These are phyloP conservation scores for Anthonomus grandis DNA, from an alignment of 1,140 invertebrate genomes.

Conservation along the genomic window DNA sequence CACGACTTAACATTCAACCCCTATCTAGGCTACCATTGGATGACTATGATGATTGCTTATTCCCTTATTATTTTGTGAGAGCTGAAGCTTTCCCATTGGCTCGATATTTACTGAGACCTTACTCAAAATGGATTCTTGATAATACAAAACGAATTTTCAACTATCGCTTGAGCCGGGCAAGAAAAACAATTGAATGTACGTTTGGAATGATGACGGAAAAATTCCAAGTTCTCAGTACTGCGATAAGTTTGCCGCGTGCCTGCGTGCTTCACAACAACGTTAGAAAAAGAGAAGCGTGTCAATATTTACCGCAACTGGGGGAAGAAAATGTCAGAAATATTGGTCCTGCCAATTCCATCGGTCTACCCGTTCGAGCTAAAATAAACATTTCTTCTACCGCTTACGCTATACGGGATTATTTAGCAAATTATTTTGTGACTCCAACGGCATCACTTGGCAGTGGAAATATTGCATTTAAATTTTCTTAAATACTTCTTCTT, in stretches of 20 bases:
- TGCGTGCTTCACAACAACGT: conserved; percentile 13
- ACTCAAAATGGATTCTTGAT: conserved; percentile 29
- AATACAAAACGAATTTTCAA: conserved; percentile 40
- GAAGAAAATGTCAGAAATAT: conserved; percentile 9
- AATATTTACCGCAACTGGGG: conserved; percentile 1
- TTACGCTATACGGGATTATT: conserved; percentile 18
- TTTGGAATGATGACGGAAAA: conserved; percentile 9
- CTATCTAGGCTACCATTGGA: background rate
- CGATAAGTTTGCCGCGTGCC: conserved; percentile 1
- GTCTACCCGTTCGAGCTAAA: background rate
- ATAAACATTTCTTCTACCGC: conserved; percentile 7
- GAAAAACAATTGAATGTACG: conserved; percentile 45
- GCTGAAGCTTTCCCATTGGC: conserved; percentile 40
- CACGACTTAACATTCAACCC: background rate
- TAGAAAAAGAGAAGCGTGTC: conserved; percentile 17
- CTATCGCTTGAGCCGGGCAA: conserved; percentile 46
- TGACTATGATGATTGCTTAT: background rate
- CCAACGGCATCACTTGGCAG: no score
- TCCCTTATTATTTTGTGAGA: background rate
- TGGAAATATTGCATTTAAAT: conserved; percentile 12
- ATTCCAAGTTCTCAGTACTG: conserved; percentile 15
- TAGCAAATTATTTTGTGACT: conserved; percentile 22
- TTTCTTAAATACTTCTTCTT: conserved; percentile 11
- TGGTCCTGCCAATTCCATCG: background rate
- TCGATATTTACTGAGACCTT: conserved; percentile 39